Evolutionary conservation across 2,113 vertebrate genomes (phyloP), one percentile per base, ranked within the genome.

Genomic region (Cyprichromis sp.): DNA sequence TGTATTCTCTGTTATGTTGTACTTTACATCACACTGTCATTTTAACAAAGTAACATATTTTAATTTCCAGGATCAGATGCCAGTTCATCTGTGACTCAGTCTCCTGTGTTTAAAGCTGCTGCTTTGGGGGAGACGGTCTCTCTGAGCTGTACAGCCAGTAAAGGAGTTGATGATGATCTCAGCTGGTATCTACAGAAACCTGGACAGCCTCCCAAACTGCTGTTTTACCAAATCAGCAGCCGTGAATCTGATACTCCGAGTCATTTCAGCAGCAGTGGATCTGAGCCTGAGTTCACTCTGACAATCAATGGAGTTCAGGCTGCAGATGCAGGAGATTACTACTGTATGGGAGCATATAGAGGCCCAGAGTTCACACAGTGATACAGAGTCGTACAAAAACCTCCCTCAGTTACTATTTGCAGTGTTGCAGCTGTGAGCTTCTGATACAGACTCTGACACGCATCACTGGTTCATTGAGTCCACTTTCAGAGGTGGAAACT

Each of bases 131-230:
- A 59, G 3, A 78, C 13, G 1, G 73, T 61, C 9, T 80, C 73
- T 26, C 36, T 85, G 40, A 66, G 73, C 73, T 63, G 73, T 36
- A 63, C 55, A 63, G 73, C 55, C 31, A 80, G 42, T 85, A 0
- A 11, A 3, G 53, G 73, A 63, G 55, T 80, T 26, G 73, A 40
- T 9, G 7, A 5, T 84, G 16, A 55, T 81, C 31, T 94, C 13
- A 42, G 34, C 0, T 95, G 93, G 93, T 95, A 95, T 80, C 92
- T 93, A 19, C 87, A 4, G 93, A 96, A 21, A 21, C 21, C 21
- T 21, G 21, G 21, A 21, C 21, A 21, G 21, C 21, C 21, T 21
- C 21, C 21, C 21, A 21, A 21, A 21, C 21, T 21, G 21, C 21
- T 21, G 21, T 21, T 21, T 21, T 21, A 21, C 21, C 21, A 21